phyloP scores from a whole-genome alignment of 2,113 vertebrate species.

The Lepus americanus region DNA sequence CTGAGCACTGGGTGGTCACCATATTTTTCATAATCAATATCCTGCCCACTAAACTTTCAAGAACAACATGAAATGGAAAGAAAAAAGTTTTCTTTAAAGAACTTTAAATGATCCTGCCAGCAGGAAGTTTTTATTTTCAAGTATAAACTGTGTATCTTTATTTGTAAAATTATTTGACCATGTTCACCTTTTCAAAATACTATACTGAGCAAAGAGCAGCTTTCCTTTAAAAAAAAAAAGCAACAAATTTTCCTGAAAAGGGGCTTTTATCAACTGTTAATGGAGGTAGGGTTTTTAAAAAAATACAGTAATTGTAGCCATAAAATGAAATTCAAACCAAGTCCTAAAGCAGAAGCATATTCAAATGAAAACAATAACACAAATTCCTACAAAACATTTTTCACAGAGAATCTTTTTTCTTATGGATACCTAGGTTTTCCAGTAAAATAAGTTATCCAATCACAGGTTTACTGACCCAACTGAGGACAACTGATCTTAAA shows the following conservation, averaged over 20 bases:
- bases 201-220: constrained; percentile 88
- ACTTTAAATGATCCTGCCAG: constrained; percentile 75
- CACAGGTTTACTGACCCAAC: constrained; percentile 70
- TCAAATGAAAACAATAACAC: constrained; percentile 77
- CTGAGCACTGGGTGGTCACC: constrained; percentile 42
- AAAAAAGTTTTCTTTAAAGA: constrained; percentile 69
- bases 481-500: constrained; percentile 74
- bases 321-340: constrained; percentile 85
- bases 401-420: constrained; percentile 82
- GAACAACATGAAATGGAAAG: no score
- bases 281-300: constrained; percentile 86
- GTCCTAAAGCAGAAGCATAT: constrained; percentile 84
- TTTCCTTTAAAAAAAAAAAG: constrained; percentile 86
- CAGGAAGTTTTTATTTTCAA: constrained; percentile 77
- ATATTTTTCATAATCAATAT: constrained; percentile 62
- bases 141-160: constrained; percentile 79
- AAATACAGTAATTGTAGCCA: constrained; percentile 88
- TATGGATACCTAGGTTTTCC: constrained; percentile 83
- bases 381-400: no score
- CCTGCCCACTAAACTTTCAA: constrained; percentile 62
- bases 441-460: constrained; percentile 82
- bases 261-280: constrained; percentile 87
- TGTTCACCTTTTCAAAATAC: constrained; percentile 82
- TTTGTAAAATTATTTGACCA: constrained; percentile 78
- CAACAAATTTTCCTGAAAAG: constrained; percentile 89